Evolutionary conservation across 2,888 invertebrate genomes (phyloP), one percentile per base, ranked within the genome.

Genomic region (Macaria liturata): DNA sequence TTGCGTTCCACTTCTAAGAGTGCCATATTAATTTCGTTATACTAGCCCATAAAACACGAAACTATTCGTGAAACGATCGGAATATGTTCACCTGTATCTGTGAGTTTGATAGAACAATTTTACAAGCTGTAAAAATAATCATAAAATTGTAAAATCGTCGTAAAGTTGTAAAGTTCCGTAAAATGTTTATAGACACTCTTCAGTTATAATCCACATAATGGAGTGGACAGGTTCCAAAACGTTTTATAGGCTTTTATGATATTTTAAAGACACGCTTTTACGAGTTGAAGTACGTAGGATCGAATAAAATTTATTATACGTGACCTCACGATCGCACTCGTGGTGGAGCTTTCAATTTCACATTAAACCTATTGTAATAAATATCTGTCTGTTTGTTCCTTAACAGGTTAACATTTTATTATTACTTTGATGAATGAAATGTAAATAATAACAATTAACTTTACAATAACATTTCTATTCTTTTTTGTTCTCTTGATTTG

Each of bases 51-150:
- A 55, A 59, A 59, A 55, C 32, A 43, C 9, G 37, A 55, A 40
- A 52, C 42, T 39, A 59, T 50, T 34, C 9, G 43, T 48, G 34
- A 55, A 51, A 31, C 44, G 34, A 43, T 42, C 45, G 31, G 20
- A 51, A 39, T 44, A 46, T 43, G 32, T 50, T 53, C 49, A 34
- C 42, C 42, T 48, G n/a, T 53, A 46, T 46, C 49, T 57, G 4
- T 40, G 37, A 30, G 9, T 44, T 46, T n/a, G 54, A 59, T 54
- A 50, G 45, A 52, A 55, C 50, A 52, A 59, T 52, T 55, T 55
- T 48, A 59, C 48, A 55, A 55, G 47, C 45, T 6, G 34, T 55
- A 55, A 59, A 42, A 48, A 59, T 59, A 47, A 59, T 53, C 52
- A n/a, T 53, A 53, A 53, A 53, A n/a, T 39, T 46, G 32, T 44